phyloP scores from a whole-genome alignment of 2,888 invertebrate genomes.

The Nomada lathburiana region DNA sequence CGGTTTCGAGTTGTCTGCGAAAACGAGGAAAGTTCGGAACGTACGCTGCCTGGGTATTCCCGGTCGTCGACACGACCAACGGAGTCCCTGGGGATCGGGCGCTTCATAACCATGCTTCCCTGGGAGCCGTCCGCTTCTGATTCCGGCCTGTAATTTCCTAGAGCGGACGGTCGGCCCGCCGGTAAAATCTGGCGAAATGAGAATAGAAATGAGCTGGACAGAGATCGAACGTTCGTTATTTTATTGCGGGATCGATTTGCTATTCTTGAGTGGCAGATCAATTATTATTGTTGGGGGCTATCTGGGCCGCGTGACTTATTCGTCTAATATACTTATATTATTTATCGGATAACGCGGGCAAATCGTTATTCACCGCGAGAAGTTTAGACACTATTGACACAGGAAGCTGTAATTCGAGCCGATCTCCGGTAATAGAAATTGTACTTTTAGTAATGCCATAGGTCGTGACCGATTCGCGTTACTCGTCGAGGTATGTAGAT shows the following conservation, averaged over 20 bases:
- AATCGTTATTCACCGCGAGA: no score
- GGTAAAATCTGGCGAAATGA: constrained; percentile 17
- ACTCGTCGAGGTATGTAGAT: no score
- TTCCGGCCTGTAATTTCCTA: constrained; percentile 43
- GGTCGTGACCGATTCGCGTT: no score
- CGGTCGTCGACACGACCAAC: constrained; percentile 60
- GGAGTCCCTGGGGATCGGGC: constrained; percentile 52
- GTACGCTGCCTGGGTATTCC: constrained; percentile 38
- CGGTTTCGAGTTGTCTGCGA: constrained; percentile 52
- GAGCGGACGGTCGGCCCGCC: constrained; percentile 22
- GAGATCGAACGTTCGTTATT: not conserved
- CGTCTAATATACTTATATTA: no score
- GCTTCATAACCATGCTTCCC: constrained; percentile 38
- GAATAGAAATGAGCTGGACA: not conserved
- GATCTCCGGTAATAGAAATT: not conserved
- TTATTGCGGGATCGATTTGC: not conserved
- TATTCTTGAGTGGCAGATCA: not conserved
- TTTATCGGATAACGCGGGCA: no score
- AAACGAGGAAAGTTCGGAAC: constrained; percentile 53
- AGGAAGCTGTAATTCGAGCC: no score
- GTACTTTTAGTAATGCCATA: not conserved
- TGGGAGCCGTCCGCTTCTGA: constrained; percentile 27
- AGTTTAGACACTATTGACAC: no score
- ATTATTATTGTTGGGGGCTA: not conserved
- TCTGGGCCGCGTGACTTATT: no score